Evolutionary conservation across 2,113 vertebrate genomes (phyloP).

Genomic region (Myocastor coypus): DNA sequence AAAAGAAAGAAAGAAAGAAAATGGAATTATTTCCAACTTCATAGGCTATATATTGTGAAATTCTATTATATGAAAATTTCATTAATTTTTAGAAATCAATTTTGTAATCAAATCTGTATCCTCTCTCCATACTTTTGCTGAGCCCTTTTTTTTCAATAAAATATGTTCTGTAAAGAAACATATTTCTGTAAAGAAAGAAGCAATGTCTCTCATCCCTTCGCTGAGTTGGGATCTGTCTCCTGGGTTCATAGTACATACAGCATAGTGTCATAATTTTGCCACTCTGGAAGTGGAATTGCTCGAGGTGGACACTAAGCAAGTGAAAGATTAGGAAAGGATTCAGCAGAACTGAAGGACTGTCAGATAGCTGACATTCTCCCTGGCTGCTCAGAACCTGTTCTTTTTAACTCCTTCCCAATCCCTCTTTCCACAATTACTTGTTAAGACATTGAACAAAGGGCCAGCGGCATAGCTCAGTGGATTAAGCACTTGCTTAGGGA

Average conservation of each 20-base stretch:
- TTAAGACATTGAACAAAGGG: constrained; percentile 26
- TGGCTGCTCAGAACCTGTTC: background rate
- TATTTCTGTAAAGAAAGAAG: too few relatives aligned
- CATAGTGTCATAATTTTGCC: background rate
- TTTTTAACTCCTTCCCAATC: background rate
- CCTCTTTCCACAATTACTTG: background rate
- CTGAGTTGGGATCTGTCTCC: background rate
- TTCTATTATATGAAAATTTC: background rate
- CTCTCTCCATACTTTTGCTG: background rate
- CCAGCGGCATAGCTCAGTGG: too few relatives aligned
- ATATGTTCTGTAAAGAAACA: background rate
- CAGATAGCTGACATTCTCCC: background rate
- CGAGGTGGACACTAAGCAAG: background rate
- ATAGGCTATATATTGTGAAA: constrained; percentile 37
- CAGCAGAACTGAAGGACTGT: background rate
- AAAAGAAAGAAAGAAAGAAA: too few relatives aligned
- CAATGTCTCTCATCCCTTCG: background rate
- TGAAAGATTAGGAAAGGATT: background rate
- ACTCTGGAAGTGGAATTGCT: background rate
- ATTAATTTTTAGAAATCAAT: constrained; percentile 36
- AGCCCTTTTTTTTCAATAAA: constrained; percentile 31
- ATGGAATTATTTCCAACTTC: constrained; percentile 25
- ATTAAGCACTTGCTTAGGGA: too few relatives aligned
- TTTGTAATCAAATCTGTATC: constrained; percentile 42
- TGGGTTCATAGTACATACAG: background rate